These are phyloP conservation scores for Campylorhamphus procurvoides DNA, from an alignment of 2,113 vertebrate genomes.

Conservation along the genomic window DNA sequence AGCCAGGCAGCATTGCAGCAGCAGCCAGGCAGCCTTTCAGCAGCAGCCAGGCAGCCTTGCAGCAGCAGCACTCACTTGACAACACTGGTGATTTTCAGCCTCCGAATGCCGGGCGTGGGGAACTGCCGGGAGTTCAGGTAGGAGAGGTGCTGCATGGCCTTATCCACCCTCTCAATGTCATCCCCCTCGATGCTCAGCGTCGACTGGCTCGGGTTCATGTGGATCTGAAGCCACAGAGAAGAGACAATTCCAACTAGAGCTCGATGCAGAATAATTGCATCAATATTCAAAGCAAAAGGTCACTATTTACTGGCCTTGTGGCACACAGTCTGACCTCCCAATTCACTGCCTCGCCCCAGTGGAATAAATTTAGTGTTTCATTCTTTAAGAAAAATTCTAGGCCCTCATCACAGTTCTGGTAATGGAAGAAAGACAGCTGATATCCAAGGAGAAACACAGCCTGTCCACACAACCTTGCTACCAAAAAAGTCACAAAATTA, in stretches of 20 bases:
- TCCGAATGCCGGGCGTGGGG: slow-evolving; percentile 92
- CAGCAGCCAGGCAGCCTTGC: no score
- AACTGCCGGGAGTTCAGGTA: slow-evolving; percentile 97
- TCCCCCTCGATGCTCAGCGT: slow-evolving; percentile 87
- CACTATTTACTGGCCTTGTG: background rate
- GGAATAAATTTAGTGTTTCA: background rate
- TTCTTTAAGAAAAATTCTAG: background rate
- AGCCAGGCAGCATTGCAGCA: background rate
- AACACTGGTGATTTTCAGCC: slow-evolving; percentile 84
- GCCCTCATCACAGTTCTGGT: background rate
- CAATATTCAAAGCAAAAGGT: background rate
- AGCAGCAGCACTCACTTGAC: slow-evolving; percentile 79
- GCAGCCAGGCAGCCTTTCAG: no score
- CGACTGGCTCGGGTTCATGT: slow-evolving; percentile 87
- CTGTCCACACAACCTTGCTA: background rate
- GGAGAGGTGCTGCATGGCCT: slow-evolving; percentile 92
- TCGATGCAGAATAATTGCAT: background rate
- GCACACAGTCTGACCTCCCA: background rate
- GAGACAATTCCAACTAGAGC: background rate
- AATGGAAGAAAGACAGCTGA: background rate
- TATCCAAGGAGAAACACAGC: background rate
- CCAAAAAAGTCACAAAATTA: background rate
- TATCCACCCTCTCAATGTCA: slow-evolving; percentile 87
- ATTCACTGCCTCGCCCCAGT: background rate
- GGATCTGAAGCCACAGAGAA: slow-evolving; percentile 74